These are phyloP conservation scores for Apotomis betuletana DNA, from an alignment of 2,888 invertebrate genomes.

Conservation along the genomic window DNA sequence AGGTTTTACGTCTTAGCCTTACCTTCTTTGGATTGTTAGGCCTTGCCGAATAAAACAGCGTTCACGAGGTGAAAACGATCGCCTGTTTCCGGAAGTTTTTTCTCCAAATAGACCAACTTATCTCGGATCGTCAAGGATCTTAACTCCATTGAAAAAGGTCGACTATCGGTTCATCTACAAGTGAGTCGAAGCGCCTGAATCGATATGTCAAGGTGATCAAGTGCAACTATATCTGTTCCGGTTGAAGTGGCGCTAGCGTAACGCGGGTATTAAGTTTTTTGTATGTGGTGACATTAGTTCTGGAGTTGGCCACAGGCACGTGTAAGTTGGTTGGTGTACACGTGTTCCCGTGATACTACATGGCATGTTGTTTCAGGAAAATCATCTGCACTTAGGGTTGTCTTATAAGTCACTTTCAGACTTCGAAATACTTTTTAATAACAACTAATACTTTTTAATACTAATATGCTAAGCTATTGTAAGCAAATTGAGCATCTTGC, in stretches of 20 bases:
- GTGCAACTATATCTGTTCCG: conserved; percentile 29
- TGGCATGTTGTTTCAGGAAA: conserved; percentile 1
- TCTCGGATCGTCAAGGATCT: background rate
- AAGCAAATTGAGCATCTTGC: too few relatives aligned
- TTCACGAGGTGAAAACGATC: conserved; percentile 15
- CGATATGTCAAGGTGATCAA: conserved; percentile 33
- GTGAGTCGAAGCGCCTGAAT: conserved; percentile 10
- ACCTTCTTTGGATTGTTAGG: background rate
- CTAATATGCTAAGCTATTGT: too few relatives aligned
- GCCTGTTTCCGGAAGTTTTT: background rate
- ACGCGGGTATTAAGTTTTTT: background rate
- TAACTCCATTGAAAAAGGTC: conserved; percentile 12
- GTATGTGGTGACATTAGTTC: background rate
- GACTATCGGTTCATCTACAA: conserved; percentile 3
- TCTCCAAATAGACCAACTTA: background rate
- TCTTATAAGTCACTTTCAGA: background rate
- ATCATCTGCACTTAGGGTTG: background rate
- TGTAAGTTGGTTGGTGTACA: background rate
- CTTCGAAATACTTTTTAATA: too few relatives aligned
- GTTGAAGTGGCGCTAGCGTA: conserved; percentile 6
- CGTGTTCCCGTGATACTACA: conserved; percentile 6
- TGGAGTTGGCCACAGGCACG: background rate
- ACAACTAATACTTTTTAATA: too few relatives aligned
- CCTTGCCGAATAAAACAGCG: background rate
- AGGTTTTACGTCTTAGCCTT: too few relatives aligned